Conservation (phyloP, 2,888 invertebrate genomes). For the Adelphocoris suturalis region DNA sequence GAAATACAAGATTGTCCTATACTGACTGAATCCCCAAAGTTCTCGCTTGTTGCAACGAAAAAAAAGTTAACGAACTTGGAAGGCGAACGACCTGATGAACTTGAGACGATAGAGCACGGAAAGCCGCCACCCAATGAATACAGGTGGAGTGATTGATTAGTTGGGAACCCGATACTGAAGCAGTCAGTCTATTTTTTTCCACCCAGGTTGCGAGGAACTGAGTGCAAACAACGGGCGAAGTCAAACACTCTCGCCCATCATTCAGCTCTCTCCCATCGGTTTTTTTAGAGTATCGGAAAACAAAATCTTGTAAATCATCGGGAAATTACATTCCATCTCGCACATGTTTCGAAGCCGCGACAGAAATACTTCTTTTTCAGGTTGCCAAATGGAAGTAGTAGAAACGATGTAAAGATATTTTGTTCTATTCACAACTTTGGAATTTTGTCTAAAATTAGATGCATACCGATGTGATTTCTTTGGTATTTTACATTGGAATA, state of each 20-base stretch:
- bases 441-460: no score
- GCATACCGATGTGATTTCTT: no score
- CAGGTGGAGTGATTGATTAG: slow-evolving; percentile 42
- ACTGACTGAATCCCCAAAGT: background rate
- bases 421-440: no score
- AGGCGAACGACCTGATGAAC: slow-evolving; percentile 36
- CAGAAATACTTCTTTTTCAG: background rate
- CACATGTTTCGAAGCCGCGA: background rate
- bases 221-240: slow-evolving; percentile 29
- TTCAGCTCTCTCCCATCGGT: background rate
- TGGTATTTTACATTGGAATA: no score
- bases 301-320: slow-evolving; percentile 30
- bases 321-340: background rate
- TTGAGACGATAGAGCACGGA: slow-evolving; percentile 36
- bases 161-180: slow-evolving; percentile 31
- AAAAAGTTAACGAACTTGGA: slow-evolving; percentile 14
- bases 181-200: slow-evolving; percentile 10
- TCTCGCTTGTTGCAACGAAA: background rate
- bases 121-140: slow-evolving; percentile 8
- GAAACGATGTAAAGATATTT: no score
- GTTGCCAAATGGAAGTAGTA: no score
- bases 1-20: background rate
- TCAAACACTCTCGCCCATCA: slow-evolving; percentile 24
- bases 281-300: slow-evolving; percentile 2
- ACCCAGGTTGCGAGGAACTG: background rate